Percentiles rank a stretch among this genome's conserved stretches.
These are phyloP conservation scores for Lepidocyrtinus sp. DNA, from an alignment of 2,888 invertebrate genomes.

Conservation along the genomic window DNA sequence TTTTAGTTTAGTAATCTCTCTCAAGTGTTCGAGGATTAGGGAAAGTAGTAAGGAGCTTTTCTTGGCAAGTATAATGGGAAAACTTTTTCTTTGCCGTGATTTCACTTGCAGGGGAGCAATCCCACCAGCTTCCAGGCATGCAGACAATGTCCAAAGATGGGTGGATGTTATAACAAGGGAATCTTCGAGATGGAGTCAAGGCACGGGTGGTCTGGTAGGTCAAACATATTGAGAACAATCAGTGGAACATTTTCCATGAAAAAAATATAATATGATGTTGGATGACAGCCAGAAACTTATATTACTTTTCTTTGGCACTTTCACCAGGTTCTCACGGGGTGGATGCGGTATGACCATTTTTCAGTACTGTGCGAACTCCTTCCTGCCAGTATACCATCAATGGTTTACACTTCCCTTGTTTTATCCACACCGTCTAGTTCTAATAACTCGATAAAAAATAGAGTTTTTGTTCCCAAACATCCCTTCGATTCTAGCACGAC, in stretches of 20 bases:
- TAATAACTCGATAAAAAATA: conserved; percentile 61
- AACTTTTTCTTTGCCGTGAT: too few relatives aligned
- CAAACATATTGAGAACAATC: neutral
- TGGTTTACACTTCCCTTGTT: conserved; percentile 72
- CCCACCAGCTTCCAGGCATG: conserved; percentile 79
- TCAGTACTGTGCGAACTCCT: conserved; percentile 80
- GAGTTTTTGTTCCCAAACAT: conserved; percentile 63
- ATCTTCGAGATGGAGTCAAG: conserved; percentile 67
- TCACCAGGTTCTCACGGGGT: conserved; percentile 71
- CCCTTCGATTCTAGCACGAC: conserved; percentile 13
- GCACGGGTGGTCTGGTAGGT: conserved; percentile 70
- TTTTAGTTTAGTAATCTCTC: neutral
- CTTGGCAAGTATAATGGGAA: neutral
- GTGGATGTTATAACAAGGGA: conserved; percentile 71
- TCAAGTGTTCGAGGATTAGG: neutral
- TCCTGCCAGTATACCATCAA: conserved; percentile 79
- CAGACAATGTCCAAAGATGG: conserved; percentile 82
- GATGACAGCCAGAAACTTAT: neutral
- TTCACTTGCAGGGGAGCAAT: too few relatives aligned
- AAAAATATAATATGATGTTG: neutral
- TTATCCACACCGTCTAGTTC: conserved; percentile 63
- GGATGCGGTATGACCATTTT: conserved; percentile 79
- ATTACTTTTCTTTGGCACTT: conserved; percentile 52
- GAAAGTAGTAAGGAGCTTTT: neutral
- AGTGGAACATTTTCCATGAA: neutral